phyloP scores from a whole-genome alignment of 2,797 vertebrate genomes.

The Channa striata region DNA sequence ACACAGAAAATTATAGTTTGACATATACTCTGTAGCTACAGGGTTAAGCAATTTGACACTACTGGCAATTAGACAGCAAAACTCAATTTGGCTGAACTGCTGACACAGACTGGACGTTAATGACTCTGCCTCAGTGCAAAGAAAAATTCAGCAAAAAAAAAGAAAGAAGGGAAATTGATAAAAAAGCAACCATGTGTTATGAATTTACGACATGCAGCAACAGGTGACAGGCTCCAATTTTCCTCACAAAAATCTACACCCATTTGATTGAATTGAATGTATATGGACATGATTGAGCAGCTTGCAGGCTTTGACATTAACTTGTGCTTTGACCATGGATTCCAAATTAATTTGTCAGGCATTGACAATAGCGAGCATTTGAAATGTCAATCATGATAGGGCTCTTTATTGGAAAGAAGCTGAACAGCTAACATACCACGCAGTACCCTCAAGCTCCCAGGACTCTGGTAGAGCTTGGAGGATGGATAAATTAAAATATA shows the following conservation, averaged over 20 bases:
- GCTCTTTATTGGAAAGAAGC: conserved; percentile 31
- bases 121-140: conserved; percentile 22
- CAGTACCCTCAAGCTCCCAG: too few species aligned
- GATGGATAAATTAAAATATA: too few species aligned
- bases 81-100: conserved; percentile 4
- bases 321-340: conserved; percentile 32
- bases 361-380: conserved; percentile 42
- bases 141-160: conserved; percentile 18
- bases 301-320: conserved; percentile 19
- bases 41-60: conserved; percentile 31
- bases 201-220: conserved; percentile 33
- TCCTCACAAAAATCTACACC: conserved; percentile 6
- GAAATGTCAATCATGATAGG: conserved; percentile 33
- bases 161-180: conserved; percentile 41
- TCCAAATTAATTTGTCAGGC: conserved; percentile 53
- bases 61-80: conserved; percentile 27
- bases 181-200: conserved; percentile 28
- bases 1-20: not conserved
- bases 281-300: conserved; percentile 39
- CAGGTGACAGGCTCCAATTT: conserved; percentile 3
- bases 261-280: conserved; percentile 41
- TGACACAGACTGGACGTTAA: conserved; percentile 24
- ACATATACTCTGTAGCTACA: conserved; percentile 1
- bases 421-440: too few species aligned
- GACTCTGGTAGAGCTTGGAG: too few species aligned